A percentile compares a stretch with the other conserved stretches of the same genome.
Conservation (phyloP, 2,888 invertebrate species). For the Odontothrips loti region DNA sequence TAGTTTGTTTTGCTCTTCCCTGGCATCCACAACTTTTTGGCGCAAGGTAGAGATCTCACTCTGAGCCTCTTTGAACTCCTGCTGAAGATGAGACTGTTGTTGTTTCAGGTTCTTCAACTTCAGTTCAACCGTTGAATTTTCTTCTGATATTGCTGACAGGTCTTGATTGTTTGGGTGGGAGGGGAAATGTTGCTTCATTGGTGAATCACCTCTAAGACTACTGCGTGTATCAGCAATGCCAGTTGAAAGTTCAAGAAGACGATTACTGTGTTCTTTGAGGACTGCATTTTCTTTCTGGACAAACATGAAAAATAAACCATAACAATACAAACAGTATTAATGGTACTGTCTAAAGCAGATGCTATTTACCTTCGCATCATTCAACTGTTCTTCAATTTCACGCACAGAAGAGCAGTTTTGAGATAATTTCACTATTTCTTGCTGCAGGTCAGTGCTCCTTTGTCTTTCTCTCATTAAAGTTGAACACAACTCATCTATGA, state of each 20-base stretch:
- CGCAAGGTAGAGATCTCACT: not conserved
- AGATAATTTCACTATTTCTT: not conserved
- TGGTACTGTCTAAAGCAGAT: not conserved
- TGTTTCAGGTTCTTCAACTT: not conserved
- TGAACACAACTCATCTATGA: not conserved
- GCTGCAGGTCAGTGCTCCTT: not conserved
- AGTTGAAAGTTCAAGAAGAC: not conserved
- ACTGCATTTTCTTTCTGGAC: not conserved
- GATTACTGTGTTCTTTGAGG: not conserved
- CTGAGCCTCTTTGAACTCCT: not conserved
- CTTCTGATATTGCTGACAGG: not conserved
- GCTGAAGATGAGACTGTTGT: not conserved
- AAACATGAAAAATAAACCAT: not conserved
- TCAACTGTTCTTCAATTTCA: not conserved
- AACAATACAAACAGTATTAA: not conserved
- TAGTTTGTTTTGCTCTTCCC: not conserved
- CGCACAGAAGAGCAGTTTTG: conserved; percentile 6
- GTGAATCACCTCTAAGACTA: not conserved
- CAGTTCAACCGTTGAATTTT: not conserved
- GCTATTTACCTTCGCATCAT: not conserved
- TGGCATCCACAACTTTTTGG: not conserved
- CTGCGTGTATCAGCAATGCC: not conserved
- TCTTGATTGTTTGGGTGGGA: not conserved
- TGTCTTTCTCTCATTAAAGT: conserved; percentile 6
- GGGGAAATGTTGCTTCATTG: not conserved